phyloP scores from a whole-genome alignment of 2,797 vertebrate species.

The Enteromius fasciolatus region DNA sequence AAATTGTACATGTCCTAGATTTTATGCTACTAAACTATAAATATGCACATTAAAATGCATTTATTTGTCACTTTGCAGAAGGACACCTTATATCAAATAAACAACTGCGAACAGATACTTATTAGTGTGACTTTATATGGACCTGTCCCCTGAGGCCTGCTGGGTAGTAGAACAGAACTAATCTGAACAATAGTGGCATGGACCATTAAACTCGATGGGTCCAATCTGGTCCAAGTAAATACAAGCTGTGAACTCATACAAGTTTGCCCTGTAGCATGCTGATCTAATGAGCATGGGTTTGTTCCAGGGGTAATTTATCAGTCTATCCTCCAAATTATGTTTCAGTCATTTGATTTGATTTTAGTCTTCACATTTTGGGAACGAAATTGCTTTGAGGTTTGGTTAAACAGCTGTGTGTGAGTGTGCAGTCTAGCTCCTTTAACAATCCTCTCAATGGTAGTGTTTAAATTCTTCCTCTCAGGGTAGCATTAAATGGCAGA shows the following conservation, averaged over 20 bases:
- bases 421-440: not conserved
- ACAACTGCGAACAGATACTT: not conserved
- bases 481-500: constrained; percentile 8
- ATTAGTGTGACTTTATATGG: constrained; percentile 1
- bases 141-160: not conserved
- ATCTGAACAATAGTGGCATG: constrained; percentile 50
- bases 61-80: not conserved
- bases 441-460: not conserved
- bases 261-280: not conserved
- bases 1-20: not conserved
- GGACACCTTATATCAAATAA: not conserved
- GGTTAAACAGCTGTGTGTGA: not conserved
- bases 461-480: not conserved
- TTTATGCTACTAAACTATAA: not conserved
- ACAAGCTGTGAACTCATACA: constrained; percentile 5
- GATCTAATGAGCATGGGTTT: constrained; percentile 3
- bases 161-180: constrained; percentile 26
- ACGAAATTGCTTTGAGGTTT: not conserved
- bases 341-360: not conserved
- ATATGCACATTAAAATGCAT: not conserved
- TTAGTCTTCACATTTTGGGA: not conserved
- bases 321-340: not conserved
- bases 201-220: constrained; percentile 65
- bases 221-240: constrained; percentile 32
- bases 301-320: not conserved